phyloP scores from a whole-genome alignment of 1,140 invertebrate genomes.

The Polypedilum pembai region DNA sequence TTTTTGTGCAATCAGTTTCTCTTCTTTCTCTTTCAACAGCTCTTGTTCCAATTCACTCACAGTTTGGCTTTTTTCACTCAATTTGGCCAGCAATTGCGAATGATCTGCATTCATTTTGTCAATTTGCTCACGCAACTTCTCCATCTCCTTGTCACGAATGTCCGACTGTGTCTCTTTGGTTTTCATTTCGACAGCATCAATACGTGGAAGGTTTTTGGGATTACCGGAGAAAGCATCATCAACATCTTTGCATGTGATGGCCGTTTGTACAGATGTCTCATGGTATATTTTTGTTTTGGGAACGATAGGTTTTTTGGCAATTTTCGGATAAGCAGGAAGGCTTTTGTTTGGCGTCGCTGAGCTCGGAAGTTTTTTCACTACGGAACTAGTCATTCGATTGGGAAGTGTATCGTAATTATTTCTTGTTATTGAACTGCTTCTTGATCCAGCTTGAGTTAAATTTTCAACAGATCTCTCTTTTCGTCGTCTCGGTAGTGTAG shows the following conservation, averaged over 20 bases:
- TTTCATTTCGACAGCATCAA: slow-evolving; percentile 44
- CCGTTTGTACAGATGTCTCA: slow-evolving; percentile 66
- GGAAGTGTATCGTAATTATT: slow-evolving; percentile 32
- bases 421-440: slow-evolving; percentile 43
- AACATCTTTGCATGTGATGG: slow-evolving; percentile 59
- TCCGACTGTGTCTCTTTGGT: slow-evolving; percentile 59
- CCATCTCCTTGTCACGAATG: slow-evolving; percentile 52
- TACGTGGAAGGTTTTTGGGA: slow-evolving; percentile 38
- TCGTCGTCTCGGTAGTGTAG: slow-evolving; percentile 63
- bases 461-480: slow-evolving; percentile 51
- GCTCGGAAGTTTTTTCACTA: slow-evolving; percentile 36
- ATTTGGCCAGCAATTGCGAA: slow-evolving; percentile 34
- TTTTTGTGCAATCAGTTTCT: slow-evolving; percentile 60
- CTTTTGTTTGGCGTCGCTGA: slow-evolving; percentile 43
- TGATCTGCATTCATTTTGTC: slow-evolving; percentile 44
- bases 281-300: slow-evolving; percentile 66
- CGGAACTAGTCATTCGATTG: slow-evolving; percentile 43
- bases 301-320: slow-evolving; percentile 36
- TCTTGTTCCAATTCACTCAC: slow-evolving; percentile 34
- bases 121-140: slow-evolving; percentile 51
- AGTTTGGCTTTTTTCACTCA: slow-evolving; percentile 31
- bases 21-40: slow-evolving; percentile 56
- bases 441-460: slow-evolving; percentile 40
- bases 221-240: slow-evolving; percentile 59
- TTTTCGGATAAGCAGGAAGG: slow-evolving; percentile 48